Base-by-base conservation (phyloP, 1,140 invertebrate species). In the Zaprionus camerounensis region DNA sequence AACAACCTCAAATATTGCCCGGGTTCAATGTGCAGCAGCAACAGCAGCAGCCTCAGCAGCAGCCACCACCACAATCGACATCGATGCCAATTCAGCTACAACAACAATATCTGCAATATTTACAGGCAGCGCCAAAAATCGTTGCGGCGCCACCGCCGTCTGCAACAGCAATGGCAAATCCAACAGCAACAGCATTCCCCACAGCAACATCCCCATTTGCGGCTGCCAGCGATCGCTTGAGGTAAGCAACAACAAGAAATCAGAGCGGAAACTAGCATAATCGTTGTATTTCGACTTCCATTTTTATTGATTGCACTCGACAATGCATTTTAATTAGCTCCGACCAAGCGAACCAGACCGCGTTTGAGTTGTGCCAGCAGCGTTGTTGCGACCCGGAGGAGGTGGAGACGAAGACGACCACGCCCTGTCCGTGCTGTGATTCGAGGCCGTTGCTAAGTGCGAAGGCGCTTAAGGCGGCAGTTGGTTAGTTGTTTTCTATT, bases 291-390 rank as follows among this genome's bases (percentile, higher is more conserved):
- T 49, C 13, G 62, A 58, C 15, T 17, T 49, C 22, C 49, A 58
- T 49, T 11, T 70, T 66, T 67, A 17, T 67, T 71, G 34, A 44
- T 67, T 56, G 34, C 26, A 26, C 36, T 63, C 28, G 69, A 85
- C 84, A 86, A 83, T 86, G 80, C 84, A 90, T 85, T 84, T 87
- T 90, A 87, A 87, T 87, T 87, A 87, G 84, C 78, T 74, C 81
- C 81, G 53, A 41, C 57, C 63, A 74, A 69, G 66, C 79, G 75
- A 73, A 31, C 74, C 34, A 36, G 26, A 26, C 71, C 46, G 53
- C 55, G 69, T 46, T 71, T 63, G 68, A 46, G 44, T 56, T 53
- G 44, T 84, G 85, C 69, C 41, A 73, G 38, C 41, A 73, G 38
- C 76, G 55, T 13, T 80, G 80, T 20, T 81, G 78, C 63, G 28